Evolutionary conservation across 2,888 invertebrate species (phyloP), one percentile per base, ranked within the genome.

Genomic region (Diarsia dahlii): DNA sequence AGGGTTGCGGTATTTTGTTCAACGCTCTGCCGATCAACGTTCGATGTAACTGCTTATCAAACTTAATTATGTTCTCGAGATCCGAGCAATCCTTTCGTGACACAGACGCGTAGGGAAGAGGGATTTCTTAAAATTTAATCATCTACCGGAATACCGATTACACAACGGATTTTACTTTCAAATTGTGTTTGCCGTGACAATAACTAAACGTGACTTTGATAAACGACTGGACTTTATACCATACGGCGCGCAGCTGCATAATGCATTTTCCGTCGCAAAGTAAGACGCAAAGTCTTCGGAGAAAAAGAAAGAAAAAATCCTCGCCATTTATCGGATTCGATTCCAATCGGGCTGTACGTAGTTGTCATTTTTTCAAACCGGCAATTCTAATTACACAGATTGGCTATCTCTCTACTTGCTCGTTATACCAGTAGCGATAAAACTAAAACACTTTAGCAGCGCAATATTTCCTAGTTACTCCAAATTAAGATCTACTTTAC

Each of bases 141-240:
- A 70, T 73, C 15, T 64, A n/a, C 28, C 10, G 10, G 23, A 45
- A 58, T 64, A 18, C 46, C 39, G 45, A 60, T 76, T 65, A 68
- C 28, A 6, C 10, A 28, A 64, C 13, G 3, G 46, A 64, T 72
- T 60, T 50, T 15, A 72, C 52, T 64, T 65, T 60, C 12, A 52
- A 56, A 71, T 48, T 62, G 39, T 62, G 28, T 73, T 71, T n/a
- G 39, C 28, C n/a, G 46, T 13, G 54, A 60, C 64, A 52, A 20
- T 65, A 84, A 68, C 48, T 28, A 62, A 74, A 80, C 68, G 6
- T 18, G 67, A 76, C 64, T 68, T 68, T 80, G 84, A 82, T 80
- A 80, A 72, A 82, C 63, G 76, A 82, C 58, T 72, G 18, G 56
- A 71, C 67, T 56, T 84, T 80, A 84, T 72, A 48, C 58, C 13